A percentile compares a stretch with the other conserved stretches of the same genome.
Evolutionary conservation across 2,113 vertebrate species (phyloP).

Genomic region (Archilochus colubris): DNA sequence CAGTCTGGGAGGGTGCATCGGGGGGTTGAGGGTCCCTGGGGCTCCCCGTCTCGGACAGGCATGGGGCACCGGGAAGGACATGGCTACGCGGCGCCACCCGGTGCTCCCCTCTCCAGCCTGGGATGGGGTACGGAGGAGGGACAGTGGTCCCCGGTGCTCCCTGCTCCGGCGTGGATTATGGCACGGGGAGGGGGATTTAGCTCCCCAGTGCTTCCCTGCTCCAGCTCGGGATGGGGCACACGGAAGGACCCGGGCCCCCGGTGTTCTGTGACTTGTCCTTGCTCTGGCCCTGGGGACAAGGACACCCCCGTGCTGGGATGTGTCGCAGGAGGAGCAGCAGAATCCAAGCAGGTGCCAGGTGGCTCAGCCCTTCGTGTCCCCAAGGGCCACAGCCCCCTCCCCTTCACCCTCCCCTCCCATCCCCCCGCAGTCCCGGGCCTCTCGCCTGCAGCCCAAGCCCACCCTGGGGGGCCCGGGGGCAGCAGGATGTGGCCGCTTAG

Average conservation of each 20-base stretch:
- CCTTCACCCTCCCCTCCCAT: too few species aligned
- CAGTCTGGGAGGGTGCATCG: too few species aligned
- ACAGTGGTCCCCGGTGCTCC: too few species aligned
- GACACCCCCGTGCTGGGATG: too few species aligned
- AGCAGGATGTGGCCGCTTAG: background rate
- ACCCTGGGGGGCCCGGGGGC: background rate
- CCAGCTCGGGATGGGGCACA: accelerated
- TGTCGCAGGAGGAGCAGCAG: too few species aligned
- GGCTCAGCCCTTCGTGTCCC: background rate
- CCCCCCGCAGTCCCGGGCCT: background rate
- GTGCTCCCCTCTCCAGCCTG: background rate
- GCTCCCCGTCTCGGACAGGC: background rate
- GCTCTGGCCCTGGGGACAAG: background rate
- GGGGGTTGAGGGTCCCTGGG: too few species aligned
- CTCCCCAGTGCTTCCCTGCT: background rate
- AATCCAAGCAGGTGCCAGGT: background rate
- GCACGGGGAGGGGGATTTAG: too few species aligned
- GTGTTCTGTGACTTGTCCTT: background rate
- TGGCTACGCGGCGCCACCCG: too few species aligned
- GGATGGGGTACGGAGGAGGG: too few species aligned
- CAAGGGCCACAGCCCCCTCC: background rate
- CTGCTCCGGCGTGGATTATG: too few species aligned
- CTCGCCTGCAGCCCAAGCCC: background rate
- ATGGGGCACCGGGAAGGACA: accelerated
- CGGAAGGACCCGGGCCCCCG: accelerated